These are phyloP conservation scores for Mantis religiosa DNA, from an alignment of 2,888 invertebrate genomes.

Conservation along the genomic window DNA sequence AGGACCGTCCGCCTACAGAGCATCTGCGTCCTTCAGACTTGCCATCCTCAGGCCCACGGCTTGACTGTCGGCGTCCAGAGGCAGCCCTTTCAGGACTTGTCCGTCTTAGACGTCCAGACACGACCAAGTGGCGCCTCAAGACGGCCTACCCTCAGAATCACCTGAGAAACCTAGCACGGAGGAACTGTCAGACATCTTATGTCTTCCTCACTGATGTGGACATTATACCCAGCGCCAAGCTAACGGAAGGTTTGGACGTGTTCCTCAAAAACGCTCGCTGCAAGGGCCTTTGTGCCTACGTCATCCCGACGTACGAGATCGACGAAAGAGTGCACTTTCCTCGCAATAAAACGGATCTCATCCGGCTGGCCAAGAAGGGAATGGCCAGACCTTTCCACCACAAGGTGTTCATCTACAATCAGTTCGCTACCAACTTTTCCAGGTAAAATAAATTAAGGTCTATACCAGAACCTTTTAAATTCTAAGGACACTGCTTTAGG, in stretches of 20 bases:
- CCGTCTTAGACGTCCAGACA: slow-evolving; percentile 57
- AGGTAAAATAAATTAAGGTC: slow-evolving; percentile 52
- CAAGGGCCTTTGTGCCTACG: slow-evolving; percentile 71
- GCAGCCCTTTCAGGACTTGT: slow-evolving; percentile 57
- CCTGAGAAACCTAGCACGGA: slow-evolving; percentile 78
- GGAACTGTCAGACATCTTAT: slow-evolving; percentile 70
- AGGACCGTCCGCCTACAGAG: slow-evolving; percentile 48
- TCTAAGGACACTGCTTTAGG: too few relatives aligned
- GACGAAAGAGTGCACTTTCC: slow-evolving; percentile 77
- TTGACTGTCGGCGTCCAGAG: slow-evolving; percentile 67
- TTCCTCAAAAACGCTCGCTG: slow-evolving; percentile 34
- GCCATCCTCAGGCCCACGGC: slow-evolving; percentile 8
- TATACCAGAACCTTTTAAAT: too few relatives aligned
- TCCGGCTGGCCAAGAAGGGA: slow-evolving; percentile 71
- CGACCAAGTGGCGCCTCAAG: slow-evolving; percentile 67
- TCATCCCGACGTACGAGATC: slow-evolving; percentile 85
- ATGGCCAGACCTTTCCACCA: slow-evolving; percentile 85
- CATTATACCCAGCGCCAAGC: slow-evolving; percentile 73
- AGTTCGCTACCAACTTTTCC: slow-evolving; percentile 86
- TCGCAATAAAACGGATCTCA: slow-evolving; percentile 70
- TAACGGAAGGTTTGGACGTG: slow-evolving; percentile 65
- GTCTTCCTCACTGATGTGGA: slow-evolving; percentile 86
- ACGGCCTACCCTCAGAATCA: slow-evolving; percentile 87
- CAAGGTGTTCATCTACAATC: slow-evolving; percentile 88
- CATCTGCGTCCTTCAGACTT: not conserved